Evolutionary conservation across 2,113 vertebrate genomes (phyloP), one percentile per base, ranked within the genome.

Genomic region (Leptodactylus fuscus): DNA sequence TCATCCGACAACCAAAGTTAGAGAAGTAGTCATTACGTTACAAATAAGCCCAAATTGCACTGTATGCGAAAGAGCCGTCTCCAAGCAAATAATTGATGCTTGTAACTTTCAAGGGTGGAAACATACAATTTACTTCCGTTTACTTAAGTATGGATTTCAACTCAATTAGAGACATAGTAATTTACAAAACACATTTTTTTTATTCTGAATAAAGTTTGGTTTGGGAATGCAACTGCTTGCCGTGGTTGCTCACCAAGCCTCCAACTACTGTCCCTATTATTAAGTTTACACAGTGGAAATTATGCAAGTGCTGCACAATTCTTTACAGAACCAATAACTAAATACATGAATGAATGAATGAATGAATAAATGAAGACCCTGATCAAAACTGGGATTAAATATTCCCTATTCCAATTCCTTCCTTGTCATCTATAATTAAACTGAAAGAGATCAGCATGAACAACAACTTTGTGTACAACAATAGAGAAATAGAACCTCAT

Each of bases 81-180:
- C 62, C 32, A 34, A 20, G 32, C 62, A 67, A 67, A 67, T 67
- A 67, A 67, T 67, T 67, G 62, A 34, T 34, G 27, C 62, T 67
- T 67, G 32, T 18, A 34, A 67, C 62, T 34, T 36, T 34, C 34
- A 67, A 9, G 15, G 2, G 29, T 20, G 62, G 62, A 67, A 67
- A 67, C 62, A 67, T 67, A 34, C 34, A 16, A 67, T 67, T 67
- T 67, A 34, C 62, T 16, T 67, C 15, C 27, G 29, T 67, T 67
- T 34, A 67, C 29, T 1, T 4, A 29, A 62, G 60, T 15, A 29
- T 32, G 13, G 12, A 32, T 67, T 67, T 67, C 9, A 67, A 67
- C 62, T 67, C 29, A 67, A 67, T 67, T 18, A 67, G 29, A 34
- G 29, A 20, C 16, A 67, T 36, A 34, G 6, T 67, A 18, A 67